phyloP scores from a whole-genome alignment of 1,140 invertebrate species.

The Araneus ventricosus region DNA sequence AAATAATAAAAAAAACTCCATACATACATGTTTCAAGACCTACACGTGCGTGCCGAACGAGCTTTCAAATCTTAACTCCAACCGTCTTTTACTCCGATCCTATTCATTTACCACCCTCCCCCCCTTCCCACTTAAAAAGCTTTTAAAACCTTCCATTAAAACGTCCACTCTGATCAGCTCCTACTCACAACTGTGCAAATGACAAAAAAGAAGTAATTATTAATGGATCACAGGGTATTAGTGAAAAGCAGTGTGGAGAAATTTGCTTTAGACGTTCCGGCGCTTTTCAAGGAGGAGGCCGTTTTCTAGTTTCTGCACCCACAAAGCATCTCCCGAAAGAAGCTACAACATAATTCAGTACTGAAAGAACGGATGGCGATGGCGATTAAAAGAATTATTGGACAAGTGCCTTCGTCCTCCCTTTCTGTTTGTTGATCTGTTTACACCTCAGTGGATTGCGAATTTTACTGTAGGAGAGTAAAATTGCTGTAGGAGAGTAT shows the following conservation, averaged over 20 bases:
- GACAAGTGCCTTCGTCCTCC: background rate
- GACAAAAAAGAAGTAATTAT: background rate
- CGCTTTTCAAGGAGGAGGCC: background rate
- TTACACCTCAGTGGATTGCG: no score
- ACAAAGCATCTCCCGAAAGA: background rate
- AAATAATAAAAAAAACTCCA: no score
- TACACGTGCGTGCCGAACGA: no score
- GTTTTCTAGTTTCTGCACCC: background rate
- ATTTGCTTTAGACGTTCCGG: background rate
- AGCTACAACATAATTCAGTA: background rate
- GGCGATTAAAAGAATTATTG: background rate
- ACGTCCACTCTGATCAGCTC: background rate
- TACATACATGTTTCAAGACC: no score
- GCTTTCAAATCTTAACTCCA: no score
- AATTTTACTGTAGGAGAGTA: no score
- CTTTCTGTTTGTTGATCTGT: background rate
- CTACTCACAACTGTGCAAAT: background rate
- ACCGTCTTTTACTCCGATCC: no score
- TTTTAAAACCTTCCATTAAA: background rate
- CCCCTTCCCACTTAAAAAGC: background rate
- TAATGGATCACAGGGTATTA: background rate
- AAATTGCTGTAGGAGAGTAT: no score
- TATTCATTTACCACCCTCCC: background rate
- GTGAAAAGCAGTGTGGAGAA: background rate
- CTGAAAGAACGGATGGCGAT: background rate